Evolutionary conservation across 2,888 invertebrate species (phyloP), one percentile per base, ranked within the genome.

Genomic region (Erannis defoliaria): DNA sequence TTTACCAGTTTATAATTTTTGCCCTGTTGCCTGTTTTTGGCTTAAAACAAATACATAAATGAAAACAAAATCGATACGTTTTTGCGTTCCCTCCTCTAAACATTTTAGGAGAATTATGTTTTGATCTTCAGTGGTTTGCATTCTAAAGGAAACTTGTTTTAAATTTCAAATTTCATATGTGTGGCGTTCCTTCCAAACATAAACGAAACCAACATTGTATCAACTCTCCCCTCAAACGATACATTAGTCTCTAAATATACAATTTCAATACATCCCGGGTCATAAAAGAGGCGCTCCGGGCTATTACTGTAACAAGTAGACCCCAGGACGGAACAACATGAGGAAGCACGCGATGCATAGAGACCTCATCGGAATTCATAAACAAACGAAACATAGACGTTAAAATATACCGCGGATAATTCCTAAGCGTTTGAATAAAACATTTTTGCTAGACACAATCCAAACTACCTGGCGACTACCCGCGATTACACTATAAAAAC

Each of bases 401-500:
- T 75, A 72, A 77, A 74, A 78, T 71, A 73, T 72, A 71, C 62
- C 59, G 69, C 59, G 68, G 71, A 79, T 77, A 73, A 75, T 78
- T 78, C 73, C 74, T 77, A 76, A 81, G 68, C 78, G 78, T 70
- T 75, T 86, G 82, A 86, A 86, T 85, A 86, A 86, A 83, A 85
- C 80, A 85, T 85, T 63, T 77, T 72, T 72, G 71, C 74, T 74
- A 84, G 80, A 85, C 78, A 80, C 77, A 79, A 83, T 78, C 73
- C 75, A 80, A 84, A 81, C 82, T 86, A 85, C 82, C 80, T 57
- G 57, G 57, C 56, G 60, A 78, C 76, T 61, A 45, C 51, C 46
- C 73, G 74, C 76, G 80, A 85, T 86, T 82, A 83, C 81, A 77
- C 83, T 81, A 81, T 84, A 83, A 85, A 84, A 86, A 86, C 84